Conservation (phyloP, 2,113 vertebrate species). For the Ceyx melanurus region DNA sequence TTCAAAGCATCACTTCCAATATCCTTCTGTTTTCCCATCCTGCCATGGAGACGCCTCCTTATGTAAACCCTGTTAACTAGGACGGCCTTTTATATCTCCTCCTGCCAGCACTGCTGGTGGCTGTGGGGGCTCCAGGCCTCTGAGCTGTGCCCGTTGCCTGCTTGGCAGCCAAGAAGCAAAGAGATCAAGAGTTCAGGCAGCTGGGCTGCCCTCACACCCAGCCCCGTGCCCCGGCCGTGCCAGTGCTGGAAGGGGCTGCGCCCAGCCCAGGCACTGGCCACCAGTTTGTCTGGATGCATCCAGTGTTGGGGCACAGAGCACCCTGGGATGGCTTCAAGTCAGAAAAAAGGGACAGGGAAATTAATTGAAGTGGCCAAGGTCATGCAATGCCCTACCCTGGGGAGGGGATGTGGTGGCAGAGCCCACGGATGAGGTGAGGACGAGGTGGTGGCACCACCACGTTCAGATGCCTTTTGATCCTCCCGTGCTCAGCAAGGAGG, state of each 20-base stretch:
- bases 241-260: neutral
- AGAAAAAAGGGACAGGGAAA: neutral
- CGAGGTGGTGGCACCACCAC: neutral
- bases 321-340: neutral
- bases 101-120: neutral
- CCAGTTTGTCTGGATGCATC: neutral
- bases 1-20: neutral
- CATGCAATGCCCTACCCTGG: neutral
- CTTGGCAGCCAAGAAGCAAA: neutral
- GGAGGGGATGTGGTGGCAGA: neutral
- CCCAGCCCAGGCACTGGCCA: neutral
- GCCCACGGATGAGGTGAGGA: neutral
- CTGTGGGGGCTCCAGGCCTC: neutral
- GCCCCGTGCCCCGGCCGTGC: accelerated
- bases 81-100: neutral
- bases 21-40: neutral
- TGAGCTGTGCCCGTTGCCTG: neutral
- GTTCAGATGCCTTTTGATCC: neutral
- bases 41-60: neutral
- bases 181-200: neutral
- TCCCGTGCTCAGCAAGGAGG: neutral
- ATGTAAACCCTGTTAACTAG: neutral
- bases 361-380: neutral
- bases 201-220: neutral
- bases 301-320: accelerated